A percentile compares a stretch with the other conserved stretches of the same genome.
phyloP scores from a whole-genome alignment of 1,140 invertebrate genomes.

The Coenobita brevimanus region DNA sequence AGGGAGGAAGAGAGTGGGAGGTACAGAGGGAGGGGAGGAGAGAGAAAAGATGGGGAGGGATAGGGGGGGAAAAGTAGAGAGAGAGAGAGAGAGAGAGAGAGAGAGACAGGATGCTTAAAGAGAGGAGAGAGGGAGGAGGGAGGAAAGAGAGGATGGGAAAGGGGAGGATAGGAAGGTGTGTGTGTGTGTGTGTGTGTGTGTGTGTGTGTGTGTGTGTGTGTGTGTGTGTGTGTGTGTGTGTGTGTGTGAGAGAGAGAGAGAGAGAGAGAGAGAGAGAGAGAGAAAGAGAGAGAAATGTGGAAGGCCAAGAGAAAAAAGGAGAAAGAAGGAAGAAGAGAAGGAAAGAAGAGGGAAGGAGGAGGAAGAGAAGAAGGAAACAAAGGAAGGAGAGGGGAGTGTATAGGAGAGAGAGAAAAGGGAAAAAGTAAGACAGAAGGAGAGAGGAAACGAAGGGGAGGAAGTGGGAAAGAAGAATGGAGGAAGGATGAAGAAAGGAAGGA shows the following conservation, averaged over 20 bases:
- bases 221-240: too few relatives aligned
- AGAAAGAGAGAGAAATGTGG: background rate
- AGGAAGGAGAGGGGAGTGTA: background rate
- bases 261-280: background rate
- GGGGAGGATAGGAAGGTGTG: too few relatives aligned
- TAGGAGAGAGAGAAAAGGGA: background rate
- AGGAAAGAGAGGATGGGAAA: too few relatives aligned
- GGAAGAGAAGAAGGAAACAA: background rate
- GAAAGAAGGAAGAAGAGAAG: background rate
- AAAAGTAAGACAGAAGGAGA: background rate
- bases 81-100: too few relatives aligned
- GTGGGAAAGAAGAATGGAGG: background rate
- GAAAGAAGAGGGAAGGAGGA: too few relatives aligned
- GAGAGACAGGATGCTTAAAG: background rate
- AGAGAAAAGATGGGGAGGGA: constrained; percentile 5
- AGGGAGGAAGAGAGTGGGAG: background rate
- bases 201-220: too few relatives aligned
- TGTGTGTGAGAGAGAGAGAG: background rate
- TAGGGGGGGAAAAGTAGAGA: background rate
- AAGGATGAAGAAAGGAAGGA: too few relatives aligned
- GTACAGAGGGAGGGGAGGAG: background rate
- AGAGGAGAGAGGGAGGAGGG: too few relatives aligned
- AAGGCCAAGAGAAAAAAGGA: background rate
- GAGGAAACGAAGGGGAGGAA: constrained; percentile 12
- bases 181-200: too few relatives aligned